Conservation (phyloP, 2,797 vertebrate species). For the Thripadectes ignobilis region DNA sequence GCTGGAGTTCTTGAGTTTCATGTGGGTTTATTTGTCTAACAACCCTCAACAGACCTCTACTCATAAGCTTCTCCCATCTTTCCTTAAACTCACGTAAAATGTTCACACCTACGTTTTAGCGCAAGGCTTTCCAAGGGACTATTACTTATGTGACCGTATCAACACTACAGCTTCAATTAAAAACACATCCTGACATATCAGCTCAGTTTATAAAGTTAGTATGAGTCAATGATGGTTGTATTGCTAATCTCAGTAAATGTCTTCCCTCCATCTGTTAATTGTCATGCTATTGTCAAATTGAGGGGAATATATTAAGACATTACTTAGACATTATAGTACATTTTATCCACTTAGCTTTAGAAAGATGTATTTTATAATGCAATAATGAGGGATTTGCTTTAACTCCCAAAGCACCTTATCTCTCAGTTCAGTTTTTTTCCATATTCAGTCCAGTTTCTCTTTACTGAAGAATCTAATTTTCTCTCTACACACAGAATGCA, state of each 20-base stretch:
- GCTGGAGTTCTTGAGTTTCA: background rate
- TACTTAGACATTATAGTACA: background rate
- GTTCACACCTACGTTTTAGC: background rate
- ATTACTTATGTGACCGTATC: rapidly evolving
- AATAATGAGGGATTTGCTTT: background rate
- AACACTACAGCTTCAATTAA: background rate
- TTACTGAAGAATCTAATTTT: background rate
- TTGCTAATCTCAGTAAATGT: conserved; percentile 1
- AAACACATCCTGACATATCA: background rate
- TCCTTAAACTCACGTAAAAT: background rate
- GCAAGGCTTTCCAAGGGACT: background rate
- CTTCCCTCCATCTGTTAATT: conserved; percentile 15
- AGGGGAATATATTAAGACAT: background rate
- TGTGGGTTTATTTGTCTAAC: background rate
- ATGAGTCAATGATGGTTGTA: background rate
- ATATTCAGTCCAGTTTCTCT: background rate
- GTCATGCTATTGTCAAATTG: background rate
- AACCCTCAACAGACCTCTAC: background rate
- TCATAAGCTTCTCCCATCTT: background rate
- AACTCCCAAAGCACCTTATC: background rate
- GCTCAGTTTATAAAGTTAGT: background rate
- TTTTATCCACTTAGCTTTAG: background rate
- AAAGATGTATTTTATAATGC: background rate
- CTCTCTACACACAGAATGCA: background rate
- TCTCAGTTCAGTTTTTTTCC: background rate